Evolutionary conservation across 1,140 invertebrate genomes (phyloP), one percentile per base, ranked within the genome.

Genomic region (Sycophaga agraensis): DNA sequence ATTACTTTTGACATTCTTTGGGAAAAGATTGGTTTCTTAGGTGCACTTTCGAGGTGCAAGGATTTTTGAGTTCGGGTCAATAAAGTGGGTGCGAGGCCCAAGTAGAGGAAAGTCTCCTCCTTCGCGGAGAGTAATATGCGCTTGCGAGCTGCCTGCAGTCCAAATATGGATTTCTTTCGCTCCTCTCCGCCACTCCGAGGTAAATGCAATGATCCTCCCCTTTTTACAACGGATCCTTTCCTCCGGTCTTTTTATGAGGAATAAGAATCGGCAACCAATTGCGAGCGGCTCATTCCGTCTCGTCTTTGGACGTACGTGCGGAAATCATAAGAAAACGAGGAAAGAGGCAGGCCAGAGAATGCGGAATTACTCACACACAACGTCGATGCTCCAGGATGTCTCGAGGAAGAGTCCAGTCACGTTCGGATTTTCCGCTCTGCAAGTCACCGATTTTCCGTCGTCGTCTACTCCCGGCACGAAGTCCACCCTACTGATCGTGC

Each of bases 361-460:
- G 35, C 31, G 42, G 46, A 63, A 67, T 69, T 84, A 91, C 91
- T 93, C 82, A 94, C 92, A 94, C 59, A 93, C 91, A 68, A 94
- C 91, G 79, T 89, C 87, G 68, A 95, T 88, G 72, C 88, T 90
- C 89, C 91, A 92, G 49, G 89, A 87, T 60, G 91, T 89, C 76
- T 94, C 91, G 59, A 93, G 77, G 70, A 85, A 89, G 56, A 91
- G 84, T 39, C 89, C 87, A 37, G 89, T 91, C 50, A 92, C 88
- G 79, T 91, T 90, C 31, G 92, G 91, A 83, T 91, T 91, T 74
- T 90, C 88, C 1, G 88, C 88, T 68, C 87, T 80, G 74, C 89
- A 91, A 54, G 86, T 88, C 68, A 91, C 83, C 59, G 81, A 79
- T 74, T 87, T 88, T 19, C 87, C 87, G 67, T 89, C 86, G 73